These are phyloP conservation scores for Amphiura filiformis DNA, from an alignment of 35 echinoderm and acorn worm genomes.

Conservation along the genomic window DNA sequence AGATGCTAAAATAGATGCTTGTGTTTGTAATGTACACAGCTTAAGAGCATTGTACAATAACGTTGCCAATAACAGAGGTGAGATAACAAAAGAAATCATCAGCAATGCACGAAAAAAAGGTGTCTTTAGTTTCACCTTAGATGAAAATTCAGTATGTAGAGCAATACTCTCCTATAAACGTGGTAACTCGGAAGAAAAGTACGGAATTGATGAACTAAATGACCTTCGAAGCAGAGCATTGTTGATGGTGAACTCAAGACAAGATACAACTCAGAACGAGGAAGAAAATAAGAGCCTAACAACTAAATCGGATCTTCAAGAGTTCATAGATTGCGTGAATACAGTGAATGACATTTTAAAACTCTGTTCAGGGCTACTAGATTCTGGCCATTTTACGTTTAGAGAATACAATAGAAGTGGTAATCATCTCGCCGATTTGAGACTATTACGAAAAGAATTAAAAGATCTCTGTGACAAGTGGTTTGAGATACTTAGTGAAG, in stretches of 20 bases:
- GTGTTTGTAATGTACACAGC: slow-evolving; percentile 17
- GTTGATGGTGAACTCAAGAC: slow-evolving; percentile 24
- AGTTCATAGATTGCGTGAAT: slow-evolving; percentile 23
- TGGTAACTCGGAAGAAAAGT: background rate
- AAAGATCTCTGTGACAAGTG: background rate
- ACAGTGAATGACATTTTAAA: slow-evolving; percentile 32
- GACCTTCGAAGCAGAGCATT: slow-evolving; percentile 32
- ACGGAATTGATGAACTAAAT: slow-evolving; percentile 16
- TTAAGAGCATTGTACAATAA: slow-evolving; percentile 38
- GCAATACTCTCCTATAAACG: slow-evolving; percentile 16
- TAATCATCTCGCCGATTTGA: background rate
- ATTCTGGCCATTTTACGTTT: slow-evolving; percentile 29
- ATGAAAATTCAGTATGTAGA: background rate
- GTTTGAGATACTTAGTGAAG: background rate
- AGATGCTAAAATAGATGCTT: background rate
- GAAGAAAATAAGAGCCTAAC: too few relatives aligned
- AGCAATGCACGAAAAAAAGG: slow-evolving; percentile 14
- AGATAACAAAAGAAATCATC: slow-evolving; percentile 44
- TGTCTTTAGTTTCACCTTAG: background rate
- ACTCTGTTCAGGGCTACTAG: slow-evolving; percentile 3
- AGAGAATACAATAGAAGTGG: background rate
- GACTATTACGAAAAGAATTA: background rate
- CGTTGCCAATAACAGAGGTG: slow-evolving; percentile 34
- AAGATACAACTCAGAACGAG: background rate
- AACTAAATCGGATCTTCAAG: too few relatives aligned